A percentile compares a stretch with the other conserved stretches of the same genome.
Conservation (phyloP, 2,113 vertebrate species). For the Corydoras sp. region DNA sequence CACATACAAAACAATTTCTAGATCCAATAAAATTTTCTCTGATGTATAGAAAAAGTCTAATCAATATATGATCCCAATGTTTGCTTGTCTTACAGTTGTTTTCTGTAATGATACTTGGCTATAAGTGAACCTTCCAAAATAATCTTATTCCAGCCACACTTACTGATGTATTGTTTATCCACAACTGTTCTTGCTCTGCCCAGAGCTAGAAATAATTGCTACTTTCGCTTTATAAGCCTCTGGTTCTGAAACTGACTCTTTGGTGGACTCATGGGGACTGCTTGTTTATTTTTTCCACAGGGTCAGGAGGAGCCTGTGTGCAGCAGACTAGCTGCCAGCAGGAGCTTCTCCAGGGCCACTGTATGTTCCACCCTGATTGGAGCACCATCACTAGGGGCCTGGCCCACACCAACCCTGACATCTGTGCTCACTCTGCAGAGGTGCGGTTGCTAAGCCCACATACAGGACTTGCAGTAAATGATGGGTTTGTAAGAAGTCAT, state of each 20-base stretch:
- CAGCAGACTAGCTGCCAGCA: slow-evolving; percentile 39
- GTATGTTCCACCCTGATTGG: slow-evolving; percentile 29
- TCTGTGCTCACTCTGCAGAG: slow-evolving; percentile 40
- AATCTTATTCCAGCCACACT: neutral
- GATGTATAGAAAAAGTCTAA: too few relatives aligned
- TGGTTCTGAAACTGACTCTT: slow-evolving; percentile 36
- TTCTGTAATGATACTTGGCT: neutral
- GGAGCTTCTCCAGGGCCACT: slow-evolving; percentile 35
- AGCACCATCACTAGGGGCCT: slow-evolving; percentile 42
- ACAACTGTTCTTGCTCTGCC: slow-evolving; percentile 12
- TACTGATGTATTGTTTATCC: neutral
- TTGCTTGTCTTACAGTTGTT: too few relatives aligned
- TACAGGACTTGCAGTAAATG: slow-evolving; percentile 46
- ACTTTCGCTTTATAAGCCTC: slow-evolving; percentile 15
- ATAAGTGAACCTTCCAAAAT: slow-evolving; percentile 1
- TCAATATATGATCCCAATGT: neutral
- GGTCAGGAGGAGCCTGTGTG: slow-evolving; percentile 35
- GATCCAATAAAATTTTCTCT: too few relatives aligned
- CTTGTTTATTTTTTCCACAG: slow-evolving; percentile 35
- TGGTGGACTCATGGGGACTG: slow-evolving; percentile 28
- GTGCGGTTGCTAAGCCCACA: slow-evolving; percentile 33
- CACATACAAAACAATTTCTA: too few relatives aligned
- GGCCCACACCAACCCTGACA: slow-evolving; percentile 43
- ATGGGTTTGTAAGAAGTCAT: slow-evolving; percentile 37
- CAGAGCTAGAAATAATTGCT: slow-evolving; percentile 29